A percentile compares a stretch with the other conserved stretches of the same genome.
phyloP scores from a whole-genome alignment of 92 coral and sea anemone species.

The Porites divaricata region DNA sequence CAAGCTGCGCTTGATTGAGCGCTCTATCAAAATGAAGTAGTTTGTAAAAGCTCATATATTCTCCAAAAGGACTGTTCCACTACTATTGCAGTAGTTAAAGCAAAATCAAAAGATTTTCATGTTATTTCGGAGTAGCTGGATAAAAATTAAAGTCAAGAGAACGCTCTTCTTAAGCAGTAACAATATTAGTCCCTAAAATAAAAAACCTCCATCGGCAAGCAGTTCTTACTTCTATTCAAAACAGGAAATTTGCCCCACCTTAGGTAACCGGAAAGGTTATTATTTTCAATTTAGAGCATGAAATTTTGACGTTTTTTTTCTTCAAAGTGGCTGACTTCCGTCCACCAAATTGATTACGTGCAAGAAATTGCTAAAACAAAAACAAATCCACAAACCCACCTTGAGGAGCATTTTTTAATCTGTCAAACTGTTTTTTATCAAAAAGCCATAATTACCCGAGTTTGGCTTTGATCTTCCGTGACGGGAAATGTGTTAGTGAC shows the following conservation, averaged over 20 bases:
- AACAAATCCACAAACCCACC: neutral
- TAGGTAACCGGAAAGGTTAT: conserved; percentile 20
- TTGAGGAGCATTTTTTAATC: neutral
- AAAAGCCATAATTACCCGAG: neutral
- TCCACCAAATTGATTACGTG: conserved; percentile 26
- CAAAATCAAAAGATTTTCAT: neutral
- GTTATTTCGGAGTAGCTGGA: neutral
- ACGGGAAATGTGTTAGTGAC: neutral
- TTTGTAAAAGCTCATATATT: neutral
- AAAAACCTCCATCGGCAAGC: neutral
- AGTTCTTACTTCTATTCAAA: neutral
- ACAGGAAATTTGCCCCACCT: conserved; percentile 17
- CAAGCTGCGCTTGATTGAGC: neutral
- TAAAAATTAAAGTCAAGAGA: no score
- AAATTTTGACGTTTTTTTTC: conserved; percentile 3
- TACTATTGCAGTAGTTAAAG: neutral
- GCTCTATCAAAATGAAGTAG: neutral
- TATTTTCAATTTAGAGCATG: conserved; percentile 13
- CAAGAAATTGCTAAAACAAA: neutral
- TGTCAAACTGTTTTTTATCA: neutral
- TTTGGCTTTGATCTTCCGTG: conserved; percentile 27
- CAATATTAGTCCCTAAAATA: no score
- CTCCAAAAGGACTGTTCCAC: neutral
- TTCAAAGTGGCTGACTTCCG: conserved; percentile 23
- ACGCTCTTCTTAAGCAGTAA: no score